Conservation (phyloP, 2,113 vertebrate genomes). For the Thryonomys swinderianus region DNA sequence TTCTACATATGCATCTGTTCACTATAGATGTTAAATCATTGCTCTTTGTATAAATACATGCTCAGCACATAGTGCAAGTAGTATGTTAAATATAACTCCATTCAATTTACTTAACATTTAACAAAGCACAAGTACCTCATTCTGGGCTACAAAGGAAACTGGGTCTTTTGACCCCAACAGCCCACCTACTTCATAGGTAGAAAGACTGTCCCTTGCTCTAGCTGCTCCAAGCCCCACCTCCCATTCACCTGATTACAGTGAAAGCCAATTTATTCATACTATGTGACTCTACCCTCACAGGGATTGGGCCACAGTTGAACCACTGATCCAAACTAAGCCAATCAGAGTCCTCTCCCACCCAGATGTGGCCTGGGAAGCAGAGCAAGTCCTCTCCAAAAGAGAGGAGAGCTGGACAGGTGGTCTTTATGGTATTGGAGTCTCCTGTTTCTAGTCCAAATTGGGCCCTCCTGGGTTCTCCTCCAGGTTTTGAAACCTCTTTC, state of each 20-base stretch:
- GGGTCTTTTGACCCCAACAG: not conserved
- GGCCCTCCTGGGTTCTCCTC: not conserved
- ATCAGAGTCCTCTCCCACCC: not conserved
- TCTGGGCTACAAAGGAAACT: not conserved
- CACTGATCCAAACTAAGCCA: not conserved
- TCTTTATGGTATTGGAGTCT: not conserved
- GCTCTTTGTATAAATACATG: not conserved
- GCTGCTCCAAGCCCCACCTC: not conserved
- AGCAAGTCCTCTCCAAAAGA: not conserved
- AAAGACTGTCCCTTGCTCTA: not conserved
- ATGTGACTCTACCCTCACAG: not conserved
- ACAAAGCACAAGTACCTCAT: not conserved
- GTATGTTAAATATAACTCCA: not conserved
- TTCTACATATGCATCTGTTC: not conserved
- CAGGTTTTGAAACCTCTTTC: not conserved
- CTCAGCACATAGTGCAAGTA: not conserved
- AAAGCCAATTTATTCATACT: not conserved
- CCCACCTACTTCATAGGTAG: not conserved
- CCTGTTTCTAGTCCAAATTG: not conserved
- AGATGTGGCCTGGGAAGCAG: not conserved
- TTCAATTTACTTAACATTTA: not conserved
- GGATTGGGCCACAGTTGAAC: not conserved
- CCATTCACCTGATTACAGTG: not conserved
- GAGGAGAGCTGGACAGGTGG: not conserved
- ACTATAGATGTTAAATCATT: not conserved